Conservation (phyloP, 2,113 vertebrate species). For the Sigmodon hispidus region DNA sequence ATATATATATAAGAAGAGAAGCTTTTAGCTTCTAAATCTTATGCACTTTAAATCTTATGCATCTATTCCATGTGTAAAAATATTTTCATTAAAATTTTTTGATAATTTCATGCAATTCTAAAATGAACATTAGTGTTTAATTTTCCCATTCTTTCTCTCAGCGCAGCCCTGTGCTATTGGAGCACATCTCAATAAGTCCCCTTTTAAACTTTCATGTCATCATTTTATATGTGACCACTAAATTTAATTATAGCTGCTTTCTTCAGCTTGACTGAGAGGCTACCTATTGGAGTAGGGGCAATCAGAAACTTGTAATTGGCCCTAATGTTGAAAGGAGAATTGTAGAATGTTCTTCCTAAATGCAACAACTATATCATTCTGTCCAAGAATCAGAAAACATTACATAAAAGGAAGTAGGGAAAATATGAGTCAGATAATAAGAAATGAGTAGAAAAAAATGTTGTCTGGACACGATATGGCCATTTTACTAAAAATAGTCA, state of each 20-base stretch:
- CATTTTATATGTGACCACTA: no score
- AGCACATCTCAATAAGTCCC: background rate
- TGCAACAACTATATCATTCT: background rate
- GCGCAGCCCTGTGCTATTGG: no score
- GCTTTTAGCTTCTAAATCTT: background rate
- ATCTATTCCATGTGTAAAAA: background rate
- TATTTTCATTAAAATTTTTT: background rate
- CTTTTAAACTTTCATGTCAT: no score
- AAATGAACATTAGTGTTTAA: background rate
- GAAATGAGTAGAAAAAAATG: background rate
- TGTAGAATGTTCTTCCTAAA: background rate
- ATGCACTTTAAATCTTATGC: background rate
- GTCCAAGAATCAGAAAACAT: background rate
- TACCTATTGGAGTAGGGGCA: background rate
- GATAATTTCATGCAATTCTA: background rate
- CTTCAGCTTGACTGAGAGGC: no score
- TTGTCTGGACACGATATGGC: background rate
- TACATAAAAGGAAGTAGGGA: background rate
- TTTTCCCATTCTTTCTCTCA: background rate
- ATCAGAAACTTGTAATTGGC: no score
- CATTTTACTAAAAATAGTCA: background rate
- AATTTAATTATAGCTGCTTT: background rate
- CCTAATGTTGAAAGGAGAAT: background rate
- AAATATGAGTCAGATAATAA: background rate
- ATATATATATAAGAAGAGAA: constrained; percentile 19